These are phyloP conservation scores for Zaprionus davidi DNA, from an alignment of 1,140 invertebrate genomes.

Conservation along the genomic window DNA sequence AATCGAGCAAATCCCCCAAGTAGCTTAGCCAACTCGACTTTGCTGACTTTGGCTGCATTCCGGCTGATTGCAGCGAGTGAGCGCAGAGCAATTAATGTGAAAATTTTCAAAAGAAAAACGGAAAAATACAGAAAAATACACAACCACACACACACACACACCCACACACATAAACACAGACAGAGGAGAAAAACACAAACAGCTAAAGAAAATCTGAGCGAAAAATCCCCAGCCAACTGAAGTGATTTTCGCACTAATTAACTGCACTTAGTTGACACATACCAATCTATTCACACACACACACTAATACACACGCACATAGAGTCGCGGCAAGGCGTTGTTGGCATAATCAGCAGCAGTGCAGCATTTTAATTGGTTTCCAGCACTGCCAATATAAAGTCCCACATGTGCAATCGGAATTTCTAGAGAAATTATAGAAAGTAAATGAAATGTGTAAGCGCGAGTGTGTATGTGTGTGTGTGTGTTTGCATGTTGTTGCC, in stretches of 20 bases:
- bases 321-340: constrained; percentile 37
- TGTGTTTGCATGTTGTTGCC: constrained; percentile 23
- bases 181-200: constrained; percentile 48
- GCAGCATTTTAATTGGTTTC: constrained; percentile 82
- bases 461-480: constrained; percentile 11
- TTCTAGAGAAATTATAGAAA: constrained; percentile 83
- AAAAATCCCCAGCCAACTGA: constrained; percentile 78
- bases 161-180: background rate
- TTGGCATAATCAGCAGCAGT: constrained; percentile 76
- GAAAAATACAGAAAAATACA: constrained; percentile 24
- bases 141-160: background rate
- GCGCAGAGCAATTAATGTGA: constrained; percentile 75
- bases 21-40: constrained; percentile 57
- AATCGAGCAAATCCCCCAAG: constrained; percentile 75
- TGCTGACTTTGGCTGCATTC: constrained; percentile 30
- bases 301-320: background rate
- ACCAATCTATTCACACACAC: constrained; percentile 77
- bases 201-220: constrained; percentile 60
- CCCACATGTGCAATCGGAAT: constrained; percentile 81
- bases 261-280: constrained; percentile 83
- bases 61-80: constrained; percentile 56
- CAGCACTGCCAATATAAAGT: constrained; percentile 75
- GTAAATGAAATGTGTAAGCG: constrained; percentile 65
- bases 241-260: constrained; percentile 83
- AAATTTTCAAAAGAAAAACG: constrained; percentile 75